A percentile compares a stretch with the other conserved stretches of the same genome.
These are phyloP conservation scores for Microcebus griseorufus DNA, from an alignment of 2,113 vertebrate species.

Conservation along the genomic window DNA sequence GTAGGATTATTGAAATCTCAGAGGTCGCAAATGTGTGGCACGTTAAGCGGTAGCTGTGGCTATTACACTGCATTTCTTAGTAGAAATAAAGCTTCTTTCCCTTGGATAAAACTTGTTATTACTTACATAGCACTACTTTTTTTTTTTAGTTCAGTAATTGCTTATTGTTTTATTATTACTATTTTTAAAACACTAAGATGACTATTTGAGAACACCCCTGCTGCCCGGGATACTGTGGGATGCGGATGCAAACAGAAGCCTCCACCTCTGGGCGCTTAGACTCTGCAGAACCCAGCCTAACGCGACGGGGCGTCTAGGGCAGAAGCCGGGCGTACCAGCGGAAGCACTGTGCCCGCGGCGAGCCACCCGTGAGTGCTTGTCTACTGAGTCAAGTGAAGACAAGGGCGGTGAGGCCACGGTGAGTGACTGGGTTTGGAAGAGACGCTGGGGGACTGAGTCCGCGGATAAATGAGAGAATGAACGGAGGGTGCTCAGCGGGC, in stretches of 20 bases:
- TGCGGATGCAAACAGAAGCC: no score
- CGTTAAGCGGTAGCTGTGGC: neutral
- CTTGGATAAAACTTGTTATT: neutral
- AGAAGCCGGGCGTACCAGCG: fast-evolving
- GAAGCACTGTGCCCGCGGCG: fast-evolving
- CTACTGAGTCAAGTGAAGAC: neutral
- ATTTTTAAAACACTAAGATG: neutral
- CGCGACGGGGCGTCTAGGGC: fast-evolving
- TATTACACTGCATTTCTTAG: no score
- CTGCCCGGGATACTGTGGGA: neutral
- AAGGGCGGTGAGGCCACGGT: fast-evolving
- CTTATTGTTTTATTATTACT: neutral
- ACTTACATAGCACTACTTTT: fast-evolving
- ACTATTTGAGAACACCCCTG: neutral
- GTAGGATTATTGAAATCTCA: fast-evolving
- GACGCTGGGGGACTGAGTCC: fast-evolving
- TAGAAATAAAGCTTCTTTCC: neutral
- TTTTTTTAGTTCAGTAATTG: neutral
- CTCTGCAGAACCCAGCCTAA: neutral
- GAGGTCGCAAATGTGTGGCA: fast-evolving
- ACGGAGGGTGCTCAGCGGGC: fast-evolving
- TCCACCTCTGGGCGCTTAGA: neutral
- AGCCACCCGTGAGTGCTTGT: fast-evolving
- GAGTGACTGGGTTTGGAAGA: fast-evolving
- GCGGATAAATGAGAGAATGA: fast-evolving